Percentiles rank a stretch among this genome's conserved stretches.
These are phyloP conservation scores for Orius laevigatus DNA, from an alignment of 1,140 invertebrate genomes.

Conservation along the genomic window DNA sequence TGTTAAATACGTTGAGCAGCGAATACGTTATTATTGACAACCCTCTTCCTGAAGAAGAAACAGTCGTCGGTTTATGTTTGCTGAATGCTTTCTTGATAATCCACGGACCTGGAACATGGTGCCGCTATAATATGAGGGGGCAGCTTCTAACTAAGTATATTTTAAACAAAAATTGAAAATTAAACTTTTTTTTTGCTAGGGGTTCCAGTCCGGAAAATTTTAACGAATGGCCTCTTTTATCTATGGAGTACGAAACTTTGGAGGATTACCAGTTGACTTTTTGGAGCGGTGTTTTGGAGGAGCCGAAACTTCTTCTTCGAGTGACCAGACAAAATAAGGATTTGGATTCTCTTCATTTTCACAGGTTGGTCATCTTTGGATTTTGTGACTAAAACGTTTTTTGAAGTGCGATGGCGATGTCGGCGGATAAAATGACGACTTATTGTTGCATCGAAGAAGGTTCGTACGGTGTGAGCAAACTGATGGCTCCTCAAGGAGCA, in stretches of 20 bases:
- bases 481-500: conserved; percentile 31
- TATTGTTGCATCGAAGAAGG: conserved; percentile 41
- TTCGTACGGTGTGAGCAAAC: conserved; percentile 38
- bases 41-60: conserved; percentile 48
- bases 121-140: conserved; percentile 57
- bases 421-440: conserved; percentile 34
- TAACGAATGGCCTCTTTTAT: conserved; percentile 50
- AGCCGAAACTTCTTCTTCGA: conserved; percentile 47
- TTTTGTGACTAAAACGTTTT: conserved; percentile 12
- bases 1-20: conserved; percentile 78
- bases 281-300: conserved; percentile 64
- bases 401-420: conserved; percentile 46
- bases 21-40: conserved; percentile 74
- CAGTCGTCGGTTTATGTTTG: conserved; percentile 50
- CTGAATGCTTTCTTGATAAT: conserved; percentile 60
- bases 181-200: conserved; percentile 13
- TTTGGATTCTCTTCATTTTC: conserved; percentile 51
- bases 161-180: neutral
- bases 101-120: conserved; percentile 45
- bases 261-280: conserved; percentile 54
- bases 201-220: conserved; percentile 36
- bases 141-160: conserved; percentile 32
- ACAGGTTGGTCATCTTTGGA: conserved; percentile 33
- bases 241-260: conserved; percentile 54
- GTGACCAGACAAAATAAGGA: conserved; percentile 36